Conservation (phyloP, 2,888 invertebrate species). For the Patella ulyssiponensis region DNA sequence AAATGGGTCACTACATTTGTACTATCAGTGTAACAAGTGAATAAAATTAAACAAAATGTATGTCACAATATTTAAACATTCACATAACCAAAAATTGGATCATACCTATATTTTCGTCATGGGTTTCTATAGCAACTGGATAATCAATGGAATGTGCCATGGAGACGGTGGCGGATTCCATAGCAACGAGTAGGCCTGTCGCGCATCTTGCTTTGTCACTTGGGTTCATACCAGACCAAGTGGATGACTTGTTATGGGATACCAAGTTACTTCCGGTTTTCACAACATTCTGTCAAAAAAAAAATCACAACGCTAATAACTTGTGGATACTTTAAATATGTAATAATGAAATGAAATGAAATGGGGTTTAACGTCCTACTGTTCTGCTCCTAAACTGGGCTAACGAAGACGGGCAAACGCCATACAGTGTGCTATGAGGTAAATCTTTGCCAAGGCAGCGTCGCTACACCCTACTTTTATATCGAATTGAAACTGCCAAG, state of each 20-base stretch:
- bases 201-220: conserved; percentile 48
- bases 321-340: neutral
- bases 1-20: no score
- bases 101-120: conserved; percentile 52
- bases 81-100: no score
- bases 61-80: no score
- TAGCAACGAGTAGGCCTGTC: conserved; percentile 50
- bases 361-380: no score
- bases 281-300: conserved; percentile 47
- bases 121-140: conserved; percentile 47
- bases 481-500: no score
- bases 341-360: neutral
- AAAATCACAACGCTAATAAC: neutral
- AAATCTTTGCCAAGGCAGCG: no score
- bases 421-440: no score
- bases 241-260: conserved; percentile 41
- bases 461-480: no score
- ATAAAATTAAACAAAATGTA: no score
- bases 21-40: no score
- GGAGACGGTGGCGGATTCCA: conserved; percentile 52
- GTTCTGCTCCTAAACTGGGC: no score
- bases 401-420: no score
- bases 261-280: conserved; percentile 52
- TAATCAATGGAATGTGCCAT: conserved; percentile 50
- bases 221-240: conserved; percentile 46